These are phyloP conservation scores for Drosophila merina DNA, from an alignment of 2,888 invertebrate genomes.

Conservation along the genomic window DNA sequence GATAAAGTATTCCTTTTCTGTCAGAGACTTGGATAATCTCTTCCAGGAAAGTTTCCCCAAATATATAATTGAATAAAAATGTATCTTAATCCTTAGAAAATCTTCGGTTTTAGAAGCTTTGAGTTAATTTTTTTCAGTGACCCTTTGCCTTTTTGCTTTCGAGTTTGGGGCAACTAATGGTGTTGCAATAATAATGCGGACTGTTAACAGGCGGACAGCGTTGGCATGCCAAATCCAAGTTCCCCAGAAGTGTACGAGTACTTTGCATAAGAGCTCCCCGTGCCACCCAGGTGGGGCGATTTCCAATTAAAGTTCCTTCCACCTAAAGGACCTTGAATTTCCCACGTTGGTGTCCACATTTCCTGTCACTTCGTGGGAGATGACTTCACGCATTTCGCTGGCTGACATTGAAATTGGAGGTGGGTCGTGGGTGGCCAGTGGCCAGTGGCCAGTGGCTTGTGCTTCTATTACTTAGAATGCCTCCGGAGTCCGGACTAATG, in stretches of 20 bases:
- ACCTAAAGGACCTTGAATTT: slow-evolving; percentile 23
- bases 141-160: neutral
- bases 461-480: slow-evolving; percentile 28
- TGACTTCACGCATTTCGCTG: slow-evolving; percentile 69
- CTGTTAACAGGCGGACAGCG: slow-evolving; percentile 38
- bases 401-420: slow-evolving; percentile 61
- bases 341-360: slow-evolving; percentile 35
- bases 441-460: neutral
- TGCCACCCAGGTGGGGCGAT: slow-evolving; percentile 13
- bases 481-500: slow-evolving; percentile 45
- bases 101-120: too few species aligned
- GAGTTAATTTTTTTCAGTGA: slow-evolving; percentile 4
- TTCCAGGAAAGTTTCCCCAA: too few species aligned
- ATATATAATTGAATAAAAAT: too few species aligned
- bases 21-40: too few species aligned
- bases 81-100: too few species aligned
- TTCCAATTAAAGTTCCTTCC: slow-evolving; percentile 69
- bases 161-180: slow-evolving; percentile 18
- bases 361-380: slow-evolving; percentile 41
- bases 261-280: slow-evolving; percentile 36
- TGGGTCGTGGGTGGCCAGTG: slow-evolving; percentile 37
- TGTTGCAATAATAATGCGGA: slow-evolving; percentile 48
- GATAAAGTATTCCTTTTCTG: neutral
- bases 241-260: slow-evolving; percentile 36
- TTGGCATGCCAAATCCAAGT: slow-evolving; percentile 36